Evolutionary conservation across 2,113 vertebrate species (phyloP), one percentile per base, ranked within the genome.

Genomic region (Siniperca knerii): DNA sequence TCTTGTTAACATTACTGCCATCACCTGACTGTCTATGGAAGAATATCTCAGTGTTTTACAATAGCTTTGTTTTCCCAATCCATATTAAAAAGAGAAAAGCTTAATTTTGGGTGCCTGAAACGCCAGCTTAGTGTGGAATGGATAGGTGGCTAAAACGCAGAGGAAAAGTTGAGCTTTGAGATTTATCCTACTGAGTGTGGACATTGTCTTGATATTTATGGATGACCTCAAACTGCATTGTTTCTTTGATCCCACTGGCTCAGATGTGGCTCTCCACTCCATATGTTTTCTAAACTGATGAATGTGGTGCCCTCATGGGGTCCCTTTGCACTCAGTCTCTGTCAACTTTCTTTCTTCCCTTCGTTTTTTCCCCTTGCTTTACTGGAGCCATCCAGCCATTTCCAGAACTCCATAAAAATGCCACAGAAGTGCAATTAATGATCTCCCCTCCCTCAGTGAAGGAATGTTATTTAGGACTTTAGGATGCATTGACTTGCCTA

Each of bases 401-500:
- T 88, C 72, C 81, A 73, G 81, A 89, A 73, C 79, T 57, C 79
- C 85, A 89, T 91, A 89, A 93, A 90, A 90, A 75, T 68, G 83
- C 86, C 88, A 90, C 67, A 70, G 79, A 74, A 54, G 54, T 77
- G 76, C 77, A 88, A 90, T 93, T 90, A 93, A 92, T 84, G 89
- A 86, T 87, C 85, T n/a, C 42, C 68, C 75, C 68, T 84, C 81
- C 86, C 76, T 75, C 61, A 46, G 82, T 67, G 79, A 70, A 86
- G 79, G 87, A 91, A 89, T 89, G 82, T 84, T 87, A 65, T 76
- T 84, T 83, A 77, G 77, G 69, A 40, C 35, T 48, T 71, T 40
- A 42, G 62, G 67, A 65, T 88, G 40, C 61, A 33, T 77, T 81
- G 35, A 44, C 40, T 73, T 44, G 44, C 18, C 21, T 72, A 8